phyloP scores from a whole-genome alignment of 2,888 invertebrate genomes.

The Tiphia femorata region DNA sequence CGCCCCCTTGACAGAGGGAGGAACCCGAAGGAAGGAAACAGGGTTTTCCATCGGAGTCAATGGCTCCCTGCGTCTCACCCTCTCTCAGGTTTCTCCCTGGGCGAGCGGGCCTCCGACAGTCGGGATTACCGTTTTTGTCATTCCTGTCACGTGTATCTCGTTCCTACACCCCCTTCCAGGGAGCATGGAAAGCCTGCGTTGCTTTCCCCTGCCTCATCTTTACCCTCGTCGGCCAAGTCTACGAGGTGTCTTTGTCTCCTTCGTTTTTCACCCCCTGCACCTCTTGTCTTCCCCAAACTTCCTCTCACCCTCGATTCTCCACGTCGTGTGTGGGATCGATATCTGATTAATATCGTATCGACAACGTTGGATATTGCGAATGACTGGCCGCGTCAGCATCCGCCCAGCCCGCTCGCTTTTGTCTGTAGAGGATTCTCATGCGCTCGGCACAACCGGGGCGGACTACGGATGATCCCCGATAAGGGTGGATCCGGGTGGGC shows the following conservation, averaged over 20 bases:
- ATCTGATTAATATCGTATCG: conserved; percentile 51
- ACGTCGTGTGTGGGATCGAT: conserved; percentile 42
- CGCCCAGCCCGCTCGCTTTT: no score
- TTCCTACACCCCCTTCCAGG: conserved; percentile 13
- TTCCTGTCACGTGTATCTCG: conserved; percentile 61
- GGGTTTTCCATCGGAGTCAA: conserved; percentile 54
- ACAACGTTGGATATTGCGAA: background rate
- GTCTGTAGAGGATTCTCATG: no score
- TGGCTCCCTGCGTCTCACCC: conserved; percentile 42
- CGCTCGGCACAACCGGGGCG: no score
- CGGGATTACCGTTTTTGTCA: conserved; percentile 60
- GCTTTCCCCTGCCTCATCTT: conserved; percentile 2
- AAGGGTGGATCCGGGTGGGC: no score
- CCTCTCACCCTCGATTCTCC: background rate
- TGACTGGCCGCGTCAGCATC: background rate
- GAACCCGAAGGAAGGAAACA: conserved; percentile 44
- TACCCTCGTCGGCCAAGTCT: background rate
- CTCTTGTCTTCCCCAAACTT: background rate
- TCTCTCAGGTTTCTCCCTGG: conserved; percentile 30
- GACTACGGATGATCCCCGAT: no score
- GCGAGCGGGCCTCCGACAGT: conserved; percentile 46
- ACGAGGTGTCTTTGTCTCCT: conserved; percentile 9
- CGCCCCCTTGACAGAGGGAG: no score
- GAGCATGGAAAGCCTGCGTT: background rate
- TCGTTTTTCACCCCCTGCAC: background rate